phyloP scores from a whole-genome alignment of 2,113 vertebrate species.

The Hypanus sabinus region DNA sequence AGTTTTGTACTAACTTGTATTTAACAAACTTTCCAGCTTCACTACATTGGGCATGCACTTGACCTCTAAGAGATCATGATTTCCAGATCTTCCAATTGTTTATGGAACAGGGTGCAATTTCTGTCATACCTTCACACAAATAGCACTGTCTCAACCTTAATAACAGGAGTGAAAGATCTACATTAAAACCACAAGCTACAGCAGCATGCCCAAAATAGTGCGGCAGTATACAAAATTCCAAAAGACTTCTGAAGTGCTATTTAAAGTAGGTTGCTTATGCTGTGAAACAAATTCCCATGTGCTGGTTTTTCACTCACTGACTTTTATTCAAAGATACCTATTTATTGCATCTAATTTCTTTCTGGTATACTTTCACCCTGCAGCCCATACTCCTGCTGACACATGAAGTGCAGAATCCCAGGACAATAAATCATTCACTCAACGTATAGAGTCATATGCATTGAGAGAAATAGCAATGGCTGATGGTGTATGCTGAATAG shows the following conservation, averaged over 20 bases:
- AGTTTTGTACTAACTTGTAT: background rate
- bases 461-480: background rate
- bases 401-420: background rate
- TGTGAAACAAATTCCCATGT: background rate
- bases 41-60: background rate
- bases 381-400: background rate
- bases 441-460: background rate
- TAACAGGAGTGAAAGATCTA: background rate
- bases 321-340: background rate
- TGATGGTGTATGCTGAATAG: background rate
- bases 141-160: background rate
- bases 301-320: background rate
- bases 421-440: background rate
- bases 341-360: background rate
- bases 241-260: background rate
- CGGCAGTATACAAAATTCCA: background rate
- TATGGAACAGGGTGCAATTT: background rate
- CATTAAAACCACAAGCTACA: background rate
- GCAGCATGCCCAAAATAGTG: background rate
- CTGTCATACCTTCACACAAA: background rate
- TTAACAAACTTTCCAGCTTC: background rate
- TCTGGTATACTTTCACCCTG: background rate
- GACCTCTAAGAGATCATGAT: background rate
- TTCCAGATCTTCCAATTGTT: background rate
- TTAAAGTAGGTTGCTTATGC: background rate